These are phyloP conservation scores for Sesia bembeciformis DNA, from an alignment of 2,888 invertebrate genomes.

Conservation along the genomic window DNA sequence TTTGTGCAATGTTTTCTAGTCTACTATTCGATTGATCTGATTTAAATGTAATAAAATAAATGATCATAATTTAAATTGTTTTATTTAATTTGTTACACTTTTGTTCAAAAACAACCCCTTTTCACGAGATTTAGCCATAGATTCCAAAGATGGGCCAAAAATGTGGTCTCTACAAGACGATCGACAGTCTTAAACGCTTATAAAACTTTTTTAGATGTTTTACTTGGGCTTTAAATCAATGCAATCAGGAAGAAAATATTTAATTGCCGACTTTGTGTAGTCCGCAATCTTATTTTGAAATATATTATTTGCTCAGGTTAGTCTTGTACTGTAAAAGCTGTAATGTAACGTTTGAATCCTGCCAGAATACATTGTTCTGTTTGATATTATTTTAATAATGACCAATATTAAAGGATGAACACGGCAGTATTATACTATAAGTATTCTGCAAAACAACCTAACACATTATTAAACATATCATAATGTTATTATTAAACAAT, in stretches of 20 bases:
- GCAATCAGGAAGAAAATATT: slow-evolving; percentile 10
- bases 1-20: slow-evolving; percentile 29
- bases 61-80: slow-evolving; percentile 44
- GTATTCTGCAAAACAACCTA: too few species aligned
- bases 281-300: background rate
- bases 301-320: background rate
- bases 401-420: too few species aligned
- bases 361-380: too few species aligned
- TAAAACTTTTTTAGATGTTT: slow-evolving; percentile 44
- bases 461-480: too few species aligned
- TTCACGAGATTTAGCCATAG: slow-evolving; percentile 5
- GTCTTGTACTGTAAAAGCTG: background rate
- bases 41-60: slow-evolving; percentile 51
- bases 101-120: slow-evolving; percentile 3
- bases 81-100: slow-evolving; percentile 38
- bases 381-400: too few species aligned
- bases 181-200: slow-evolving; percentile 46
- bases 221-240: slow-evolving; percentile 40
- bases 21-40: slow-evolving; percentile 27
- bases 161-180: slow-evolving; percentile 53
- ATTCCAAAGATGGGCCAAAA: slow-evolving; percentile 24
- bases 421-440: too few species aligned
- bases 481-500: too few species aligned
- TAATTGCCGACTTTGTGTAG: background rate
- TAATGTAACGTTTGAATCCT: too few species aligned